Percentiles rank a stretch among this genome's conserved stretches.
phyloP scores from a whole-genome alignment of 2,797 vertebrate species.

The Macropus fuliginosus region DNA sequence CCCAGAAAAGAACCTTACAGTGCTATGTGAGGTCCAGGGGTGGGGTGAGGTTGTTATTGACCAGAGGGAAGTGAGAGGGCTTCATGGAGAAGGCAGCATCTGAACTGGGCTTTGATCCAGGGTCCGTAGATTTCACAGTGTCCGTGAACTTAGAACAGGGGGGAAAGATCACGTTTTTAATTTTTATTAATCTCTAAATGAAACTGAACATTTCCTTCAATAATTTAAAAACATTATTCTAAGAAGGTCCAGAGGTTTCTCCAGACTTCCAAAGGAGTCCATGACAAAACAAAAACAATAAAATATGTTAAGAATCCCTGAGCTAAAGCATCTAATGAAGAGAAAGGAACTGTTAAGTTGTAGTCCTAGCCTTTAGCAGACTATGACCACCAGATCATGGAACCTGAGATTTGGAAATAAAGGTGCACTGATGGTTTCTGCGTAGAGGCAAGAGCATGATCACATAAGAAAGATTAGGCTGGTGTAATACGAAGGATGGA shows the following conservation, averaged over 20 bases:
- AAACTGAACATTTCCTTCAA: not conserved
- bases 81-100: not conserved
- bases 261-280: not conserved
- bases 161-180: not conserved
- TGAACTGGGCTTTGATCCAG: not conserved
- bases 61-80: not conserved
- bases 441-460: not conserved
- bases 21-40: not conserved
- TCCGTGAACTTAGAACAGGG: not conserved
- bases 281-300: not conserved
- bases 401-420: not conserved
- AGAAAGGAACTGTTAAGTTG: not conserved
- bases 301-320: not conserved
- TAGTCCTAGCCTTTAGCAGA: not conserved
- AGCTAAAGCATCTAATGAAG: not conserved
- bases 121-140: not conserved
- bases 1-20: not conserved
- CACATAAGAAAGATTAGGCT: not conserved
- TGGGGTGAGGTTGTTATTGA: not conserved
- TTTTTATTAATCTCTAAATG: not conserved
- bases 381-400: not conserved
- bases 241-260: not conserved
- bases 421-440: not conserved
- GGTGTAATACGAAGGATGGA: not conserved
- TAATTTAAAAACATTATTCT: not conserved